Percentiles rank a stretch among this genome's conserved stretches.
phyloP scores from a whole-genome alignment of 2,113 vertebrate species.

The Psittacula cyanocephala region DNA sequence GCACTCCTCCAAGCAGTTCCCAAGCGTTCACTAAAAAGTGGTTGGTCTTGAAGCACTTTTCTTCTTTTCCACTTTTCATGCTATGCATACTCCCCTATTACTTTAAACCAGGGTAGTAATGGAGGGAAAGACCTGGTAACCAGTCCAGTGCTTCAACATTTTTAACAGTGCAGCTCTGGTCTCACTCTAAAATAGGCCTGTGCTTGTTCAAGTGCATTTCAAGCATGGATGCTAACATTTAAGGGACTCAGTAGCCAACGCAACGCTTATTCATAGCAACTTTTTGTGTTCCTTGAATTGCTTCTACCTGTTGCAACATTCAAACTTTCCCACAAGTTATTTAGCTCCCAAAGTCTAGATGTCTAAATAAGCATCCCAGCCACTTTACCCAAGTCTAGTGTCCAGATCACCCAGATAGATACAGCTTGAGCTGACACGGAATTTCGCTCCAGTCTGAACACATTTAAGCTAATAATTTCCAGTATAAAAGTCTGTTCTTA shows the following conservation, averaged over 20 bases:
- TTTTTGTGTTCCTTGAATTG: neutral
- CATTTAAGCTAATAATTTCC: neutral
- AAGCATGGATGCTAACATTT: neutral
- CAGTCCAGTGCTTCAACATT: neutral
- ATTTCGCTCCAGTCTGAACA: neutral
- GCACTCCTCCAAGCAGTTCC: constrained; percentile 30
- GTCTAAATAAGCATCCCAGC: neutral
- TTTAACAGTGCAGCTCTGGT: neutral
- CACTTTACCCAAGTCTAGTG: neutral
- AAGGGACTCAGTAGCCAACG: neutral
- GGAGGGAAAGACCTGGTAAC: neutral
- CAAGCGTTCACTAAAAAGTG: constrained; percentile 7
- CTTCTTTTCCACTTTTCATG: constrained; percentile 16
- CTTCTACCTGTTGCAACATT: neutral
- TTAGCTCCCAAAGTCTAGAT: neutral
- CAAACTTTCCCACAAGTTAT: neutral
- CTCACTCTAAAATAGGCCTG: neutral
- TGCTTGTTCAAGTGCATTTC: neutral
- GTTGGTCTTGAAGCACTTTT: constrained; percentile 42
- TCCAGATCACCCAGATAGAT: neutral
- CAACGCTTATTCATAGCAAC: neutral
- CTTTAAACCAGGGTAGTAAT: constrained; percentile 1
- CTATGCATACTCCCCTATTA: constrained; percentile 8
- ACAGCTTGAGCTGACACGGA: neutral
- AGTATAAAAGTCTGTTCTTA: neutral